Evolutionary conservation across 23 tunicate species (phyloP), one percentile per base, ranked within the genome.

Genomic region (Ciona savignyi): DNA sequence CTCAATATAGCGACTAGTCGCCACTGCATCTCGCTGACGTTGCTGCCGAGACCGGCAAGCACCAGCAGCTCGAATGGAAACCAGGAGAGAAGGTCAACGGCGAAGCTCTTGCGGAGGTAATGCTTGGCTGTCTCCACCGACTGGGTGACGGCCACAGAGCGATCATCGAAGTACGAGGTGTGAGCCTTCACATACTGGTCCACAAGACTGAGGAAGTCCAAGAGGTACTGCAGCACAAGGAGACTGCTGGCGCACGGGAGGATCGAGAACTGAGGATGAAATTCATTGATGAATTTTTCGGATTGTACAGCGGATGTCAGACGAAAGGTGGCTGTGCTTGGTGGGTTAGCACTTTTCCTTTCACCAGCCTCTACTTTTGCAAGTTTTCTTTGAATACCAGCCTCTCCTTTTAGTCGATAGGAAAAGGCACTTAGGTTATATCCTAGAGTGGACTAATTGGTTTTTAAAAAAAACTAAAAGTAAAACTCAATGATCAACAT

Each of bases 141-240:
- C 35, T 91, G 85, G 4, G 78, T 71, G 6, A 91, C 97, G 28
- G 67, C 27, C 15, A 91, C 79, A 3, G 66, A 65, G 1, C 61
- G 29, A 2, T 80, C 70, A 72, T 91, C 73, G 67, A 33, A 85
- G 34, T 91, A 91, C 22, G 79, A 34, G 2, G 86, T 85, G 67
- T 91, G 97, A 32, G 84, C 86, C 65, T 78, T 77, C 60, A 91
- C 63, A 33, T 79, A 79, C 30, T 84, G 91, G 69, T 91, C 86
- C 4, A 84, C 31, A 28, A 91, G 60, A 63, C 67, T 63, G 2
- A 80, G 56, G 1, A 61, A 60, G 67, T 91, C 97, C 42, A 91
- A 76, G 25, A 70, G 35, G 75, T 91, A 91, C 32, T 91, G 97
- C 0, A 91, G 26, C 30, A 64, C 22, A 48, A 91, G 20, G 26